Conservation (phyloP, 1,140 invertebrate species). For the Cyclina sinensis region DNA sequence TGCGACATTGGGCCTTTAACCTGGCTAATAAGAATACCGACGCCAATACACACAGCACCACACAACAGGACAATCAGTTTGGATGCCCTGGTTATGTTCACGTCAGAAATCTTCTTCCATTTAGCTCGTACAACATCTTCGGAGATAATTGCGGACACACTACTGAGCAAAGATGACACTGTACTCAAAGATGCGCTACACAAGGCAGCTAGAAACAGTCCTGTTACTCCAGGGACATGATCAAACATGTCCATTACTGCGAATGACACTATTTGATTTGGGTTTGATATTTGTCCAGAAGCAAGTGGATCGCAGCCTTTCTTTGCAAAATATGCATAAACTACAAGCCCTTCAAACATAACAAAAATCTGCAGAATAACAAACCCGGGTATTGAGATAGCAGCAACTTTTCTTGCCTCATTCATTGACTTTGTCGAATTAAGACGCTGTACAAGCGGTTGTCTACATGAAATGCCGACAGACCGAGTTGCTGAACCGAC, state of each 20-base stretch:
- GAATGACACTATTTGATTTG: constrained; percentile 47
- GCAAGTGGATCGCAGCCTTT: constrained; percentile 54
- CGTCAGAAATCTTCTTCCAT: neutral
- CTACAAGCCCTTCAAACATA: constrained; percentile 31
- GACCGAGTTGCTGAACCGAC: neutral
- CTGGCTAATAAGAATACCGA: neutral
- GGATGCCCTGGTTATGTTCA: neutral
- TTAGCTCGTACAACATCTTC: neutral
- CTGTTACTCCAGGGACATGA: constrained; percentile 14
- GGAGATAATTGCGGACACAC: constrained; percentile 22
- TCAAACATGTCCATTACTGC: constrained; percentile 36
- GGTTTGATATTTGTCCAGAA: constrained; percentile 40
- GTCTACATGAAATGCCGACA: constrained; percentile 3
- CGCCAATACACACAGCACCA: neutral
- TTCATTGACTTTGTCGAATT: constrained; percentile 18
- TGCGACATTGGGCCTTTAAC: constrained; percentile 22
- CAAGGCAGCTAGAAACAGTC: constrained; percentile 26
- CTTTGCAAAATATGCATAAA: constrained; percentile 32
- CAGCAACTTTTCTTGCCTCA: constrained; percentile 30
- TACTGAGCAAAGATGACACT: constrained; percentile 27
- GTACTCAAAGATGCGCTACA: constrained; percentile 45
- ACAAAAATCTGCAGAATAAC: neutral
- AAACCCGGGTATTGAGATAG: constrained; percentile 9
- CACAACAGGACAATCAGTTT: neutral
- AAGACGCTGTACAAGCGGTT: constrained; percentile 7